Conservation (phyloP, 2,797 vertebrate genomes). For the Uromys caudimaculatus region DNA sequence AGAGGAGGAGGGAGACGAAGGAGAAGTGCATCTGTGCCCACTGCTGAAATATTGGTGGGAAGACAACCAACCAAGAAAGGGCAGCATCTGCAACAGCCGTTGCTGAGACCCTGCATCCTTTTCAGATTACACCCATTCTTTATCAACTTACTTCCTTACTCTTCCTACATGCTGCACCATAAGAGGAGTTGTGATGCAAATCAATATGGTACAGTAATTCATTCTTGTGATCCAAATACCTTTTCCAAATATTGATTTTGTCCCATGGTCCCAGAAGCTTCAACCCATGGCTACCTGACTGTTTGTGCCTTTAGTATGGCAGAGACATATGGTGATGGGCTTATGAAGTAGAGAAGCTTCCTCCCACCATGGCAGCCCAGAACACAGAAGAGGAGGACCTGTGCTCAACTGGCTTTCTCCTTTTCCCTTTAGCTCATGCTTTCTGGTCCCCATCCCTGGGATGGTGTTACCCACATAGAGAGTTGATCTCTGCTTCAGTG, state of each 20-base stretch:
- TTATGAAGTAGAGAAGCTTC: not conserved
- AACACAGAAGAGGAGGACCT: not conserved
- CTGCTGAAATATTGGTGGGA: not conserved
- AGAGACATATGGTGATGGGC: no score
- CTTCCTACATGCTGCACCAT: not conserved
- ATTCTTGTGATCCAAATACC: not conserved
- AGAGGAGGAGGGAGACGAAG: not conserved
- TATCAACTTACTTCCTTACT: not conserved
- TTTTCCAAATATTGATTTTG: not conserved
- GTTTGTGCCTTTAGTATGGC: not conserved
- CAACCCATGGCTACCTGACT: not conserved
- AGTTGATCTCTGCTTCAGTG: not conserved
- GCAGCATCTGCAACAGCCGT: fast-evolving
- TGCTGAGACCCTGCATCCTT: not conserved
- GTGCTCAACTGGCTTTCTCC: not conserved
- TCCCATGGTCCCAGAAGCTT: not conserved
- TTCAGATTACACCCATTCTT: not conserved
- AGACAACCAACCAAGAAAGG: not conserved
- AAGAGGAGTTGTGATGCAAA: not conserved
- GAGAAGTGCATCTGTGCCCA: not conserved
- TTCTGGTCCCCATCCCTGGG: not conserved
- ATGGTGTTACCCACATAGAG: not conserved
- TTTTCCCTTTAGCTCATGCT: not conserved
- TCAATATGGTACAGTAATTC: not conserved
- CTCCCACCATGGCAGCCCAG: no score